Evolutionary conservation across 1,140 invertebrate genomes (phyloP), one percentile per base, ranked within the genome.

Genomic region (Drosophila sechellia): DNA sequence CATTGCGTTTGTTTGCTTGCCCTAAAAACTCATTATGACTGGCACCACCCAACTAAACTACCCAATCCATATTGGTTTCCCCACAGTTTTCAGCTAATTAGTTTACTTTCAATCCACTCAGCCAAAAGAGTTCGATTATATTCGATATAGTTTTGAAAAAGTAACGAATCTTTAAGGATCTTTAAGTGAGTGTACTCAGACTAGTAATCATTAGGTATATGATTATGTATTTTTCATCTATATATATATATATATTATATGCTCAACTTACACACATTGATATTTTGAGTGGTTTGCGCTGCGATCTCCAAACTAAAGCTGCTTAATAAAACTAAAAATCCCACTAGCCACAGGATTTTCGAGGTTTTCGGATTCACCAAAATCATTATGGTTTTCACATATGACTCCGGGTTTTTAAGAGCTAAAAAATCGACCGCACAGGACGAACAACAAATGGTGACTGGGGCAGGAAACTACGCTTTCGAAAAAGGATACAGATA

Each of bases 221-320:
- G 3, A 31, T 31, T 31, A 31, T 31, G 8, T 31, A 31, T 31
- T 8, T 31, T 10, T 31, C 2, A 6, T 6, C 5, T 6, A 6
- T 27, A 31, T 2, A 22, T 3, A 22, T 3, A 22, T 31, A 31
- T n/a, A n/a, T n/a, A n/a, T n/a, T n/a, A n/a, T n/a, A 71, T 4
- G 63, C 6, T n/a, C 1, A 34, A 91, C 90, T 91, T 90, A 91
- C 90, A 89, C 39, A 91, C 90, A 85, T 91, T 91, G 45, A 91
- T 91, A 57, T 91, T 91, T 46, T 91, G 90, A 59, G 76, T 89
- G 0, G 90, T 91, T 60, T 91, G 90, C 2, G 84, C 84, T 11
- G 52, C 49, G 17, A 74, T 64, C 53, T 77, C 45, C 25, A 20
- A 65, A n/a, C 64, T 50, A 4, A 43, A 55, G 22, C 17, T 45